Evolutionary conservation across 2,888 invertebrate species (phyloP).

Genomic region (Plemyria rubiginata): DNA sequence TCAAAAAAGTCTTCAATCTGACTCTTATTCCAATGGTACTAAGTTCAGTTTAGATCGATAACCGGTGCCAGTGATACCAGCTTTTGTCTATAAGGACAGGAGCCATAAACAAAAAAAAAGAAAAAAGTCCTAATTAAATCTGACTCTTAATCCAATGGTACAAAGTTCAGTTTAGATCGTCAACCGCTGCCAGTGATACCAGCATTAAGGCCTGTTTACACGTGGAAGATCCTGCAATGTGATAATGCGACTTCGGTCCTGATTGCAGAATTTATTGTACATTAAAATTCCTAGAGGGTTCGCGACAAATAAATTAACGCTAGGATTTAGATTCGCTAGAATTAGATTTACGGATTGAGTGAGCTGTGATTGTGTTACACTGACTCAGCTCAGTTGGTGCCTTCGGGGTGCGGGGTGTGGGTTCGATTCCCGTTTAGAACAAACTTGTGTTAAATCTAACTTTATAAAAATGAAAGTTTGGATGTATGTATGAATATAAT

Average conservation of each 20-base stretch:
- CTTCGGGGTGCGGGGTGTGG: too few species aligned
- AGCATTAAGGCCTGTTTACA: slow-evolving; percentile 26
- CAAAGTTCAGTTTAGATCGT: slow-evolving; percentile 17
- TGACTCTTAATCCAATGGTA: neutral
- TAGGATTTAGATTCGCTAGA: slow-evolving; percentile 34
- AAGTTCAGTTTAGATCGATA: slow-evolving; percentile 10
- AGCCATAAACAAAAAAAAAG: too few species aligned
- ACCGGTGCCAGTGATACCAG: slow-evolving; percentile 5
- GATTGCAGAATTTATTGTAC: slow-evolving; percentile 45
- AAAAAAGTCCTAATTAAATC: neutral
- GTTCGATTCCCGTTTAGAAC: too few species aligned
- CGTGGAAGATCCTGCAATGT: slow-evolving; percentile 36
- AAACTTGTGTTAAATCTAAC: too few species aligned
- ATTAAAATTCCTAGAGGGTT: slow-evolving; percentile 45
- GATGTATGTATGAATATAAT: too few species aligned
- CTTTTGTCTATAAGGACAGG: too few species aligned
- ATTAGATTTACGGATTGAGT: slow-evolving; percentile 22
- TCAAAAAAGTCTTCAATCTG: neutral
- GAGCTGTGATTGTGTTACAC: slow-evolving; percentile 6
- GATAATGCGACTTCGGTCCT: slow-evolving; percentile 42
- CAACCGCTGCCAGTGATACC: slow-evolving; percentile 2
- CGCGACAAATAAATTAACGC: slow-evolving; percentile 40
- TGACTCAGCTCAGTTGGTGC: too few species aligned
- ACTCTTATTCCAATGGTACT: neutral
- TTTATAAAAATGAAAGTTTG: too few species aligned